Percentiles rank a stretch among this genome's conserved stretches.
Conservation (phyloP, 1,140 invertebrate genomes). For the Drepana arcuata region DNA sequence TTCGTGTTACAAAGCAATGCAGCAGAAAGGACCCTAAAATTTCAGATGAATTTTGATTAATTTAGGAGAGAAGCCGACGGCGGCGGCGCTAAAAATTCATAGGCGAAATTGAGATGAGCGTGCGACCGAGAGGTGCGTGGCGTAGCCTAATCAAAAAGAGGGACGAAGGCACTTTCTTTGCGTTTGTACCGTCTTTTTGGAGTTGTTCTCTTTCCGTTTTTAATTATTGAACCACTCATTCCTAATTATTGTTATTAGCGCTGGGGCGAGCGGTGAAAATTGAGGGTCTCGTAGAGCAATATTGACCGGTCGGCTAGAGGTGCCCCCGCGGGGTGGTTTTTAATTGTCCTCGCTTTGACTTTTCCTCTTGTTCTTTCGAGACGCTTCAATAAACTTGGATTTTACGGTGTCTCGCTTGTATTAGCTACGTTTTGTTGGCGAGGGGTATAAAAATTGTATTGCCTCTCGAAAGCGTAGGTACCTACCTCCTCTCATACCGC, state of each 20-base stretch:
- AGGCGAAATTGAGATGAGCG: slow-evolving; percentile 44
- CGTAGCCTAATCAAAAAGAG: slow-evolving; percentile 9
- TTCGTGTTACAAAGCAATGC: not conserved
- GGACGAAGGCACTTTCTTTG: slow-evolving; percentile 33
- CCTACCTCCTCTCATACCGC: not conserved
- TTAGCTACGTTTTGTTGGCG: slow-evolving; percentile 36
- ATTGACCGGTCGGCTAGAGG: slow-evolving; percentile 62
- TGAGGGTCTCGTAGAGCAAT: slow-evolving; percentile 60
- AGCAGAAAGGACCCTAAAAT: not conserved
- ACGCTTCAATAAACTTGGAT: slow-evolving; percentile 64
- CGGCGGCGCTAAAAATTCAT: slow-evolving; percentile 38
- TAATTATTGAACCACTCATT: slow-evolving; percentile 75
- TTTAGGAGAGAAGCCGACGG: slow-evolving; percentile 31
- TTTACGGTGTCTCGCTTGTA: slow-evolving; percentile 51
- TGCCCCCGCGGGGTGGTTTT: slow-evolving; percentile 56
- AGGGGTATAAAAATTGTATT: slow-evolving; percentile 6
- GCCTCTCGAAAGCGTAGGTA: too few species aligned
- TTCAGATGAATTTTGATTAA: slow-evolving; percentile 54
- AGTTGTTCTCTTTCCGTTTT: slow-evolving; percentile 71
- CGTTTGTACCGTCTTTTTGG: slow-evolving; percentile 45
- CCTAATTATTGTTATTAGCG: slow-evolving; percentile 74
- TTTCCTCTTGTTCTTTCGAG: slow-evolving; percentile 64
- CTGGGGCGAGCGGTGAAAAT: slow-evolving; percentile 66
- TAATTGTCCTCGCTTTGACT: slow-evolving; percentile 67
- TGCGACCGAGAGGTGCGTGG: not conserved